These are phyloP conservation scores for Rhynchophorus ferrugineus DNA, from an alignment of 1,140 invertebrate species.

Conservation along the genomic window DNA sequence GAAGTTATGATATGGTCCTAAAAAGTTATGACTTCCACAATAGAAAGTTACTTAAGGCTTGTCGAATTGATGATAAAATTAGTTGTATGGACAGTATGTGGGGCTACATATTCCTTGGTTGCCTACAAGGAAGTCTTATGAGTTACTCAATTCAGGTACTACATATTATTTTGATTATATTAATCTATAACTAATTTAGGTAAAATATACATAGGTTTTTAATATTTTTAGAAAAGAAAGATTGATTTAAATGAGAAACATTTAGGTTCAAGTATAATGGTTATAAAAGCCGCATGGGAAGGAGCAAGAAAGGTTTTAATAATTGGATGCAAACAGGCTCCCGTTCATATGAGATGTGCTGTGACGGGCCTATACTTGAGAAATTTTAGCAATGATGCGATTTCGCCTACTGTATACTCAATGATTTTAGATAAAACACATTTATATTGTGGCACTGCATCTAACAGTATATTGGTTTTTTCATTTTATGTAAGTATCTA, in stretches of 20 bases:
- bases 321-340: constrained; percentile 46
- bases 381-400: constrained; percentile 16
- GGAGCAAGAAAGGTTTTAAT: constrained; percentile 48
- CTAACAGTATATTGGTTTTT: constrained; percentile 34
- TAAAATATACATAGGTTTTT: constrained; percentile 3
- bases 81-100: constrained; percentile 49
- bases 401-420: constrained; percentile 32
- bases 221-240: constrained; percentile 34
- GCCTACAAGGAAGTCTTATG: constrained; percentile 44
- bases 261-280: constrained; percentile 43
- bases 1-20: constrained; percentile 5
- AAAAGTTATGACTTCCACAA: constrained; percentile 21
- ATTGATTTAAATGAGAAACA: constrained; percentile 43
- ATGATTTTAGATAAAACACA: constrained; percentile 30
- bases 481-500: constrained; percentile 33
- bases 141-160: constrained; percentile 45
- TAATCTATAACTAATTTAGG: constrained; percentile 2
- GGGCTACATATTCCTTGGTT: constrained; percentile 46
- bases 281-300: constrained; percentile 47
- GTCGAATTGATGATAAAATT: constrained; percentile 38
- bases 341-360: constrained; percentile 49
- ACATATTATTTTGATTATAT: background rate
- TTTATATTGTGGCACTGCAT: constrained; percentile 36
- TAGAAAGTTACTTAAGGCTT: constrained; percentile 11
- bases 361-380: constrained; percentile 45